Evolutionary conservation across 2,797 vertebrate genomes (phyloP).

Genomic region (Pangasius mekongensis): DNA sequence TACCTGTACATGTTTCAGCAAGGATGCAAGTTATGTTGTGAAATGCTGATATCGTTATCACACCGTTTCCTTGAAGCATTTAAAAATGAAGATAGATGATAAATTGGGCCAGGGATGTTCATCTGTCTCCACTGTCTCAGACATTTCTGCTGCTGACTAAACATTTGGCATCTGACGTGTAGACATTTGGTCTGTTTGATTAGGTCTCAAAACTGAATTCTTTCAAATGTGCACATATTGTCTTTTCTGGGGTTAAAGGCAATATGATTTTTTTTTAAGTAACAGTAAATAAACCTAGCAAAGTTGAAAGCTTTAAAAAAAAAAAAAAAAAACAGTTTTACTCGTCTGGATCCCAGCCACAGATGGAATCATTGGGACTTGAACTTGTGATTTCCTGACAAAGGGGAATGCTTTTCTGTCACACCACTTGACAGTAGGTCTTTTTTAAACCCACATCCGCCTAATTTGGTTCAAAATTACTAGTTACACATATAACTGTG

Average conservation of each 20-base stretch:
- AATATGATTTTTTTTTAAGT: not conserved
- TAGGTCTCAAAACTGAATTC: not conserved
- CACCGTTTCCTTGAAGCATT: not conserved
- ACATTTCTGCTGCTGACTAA: not conserved
- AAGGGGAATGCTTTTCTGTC: not conserved
- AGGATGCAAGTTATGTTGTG: not conserved
- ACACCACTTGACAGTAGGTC: not conserved
- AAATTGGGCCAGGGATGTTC: not conserved
- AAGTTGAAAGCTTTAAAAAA: no score
- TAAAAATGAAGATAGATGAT: not conserved
- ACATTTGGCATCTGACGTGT: not conserved
- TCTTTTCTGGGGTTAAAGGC: not conserved
- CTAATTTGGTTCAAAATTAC: not conserved
- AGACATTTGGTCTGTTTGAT: not conserved
- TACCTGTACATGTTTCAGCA: not conserved
- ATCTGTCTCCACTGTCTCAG: not conserved
- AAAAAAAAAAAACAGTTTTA: not conserved
- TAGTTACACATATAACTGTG: not conserved
- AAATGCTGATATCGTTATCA: not conserved
- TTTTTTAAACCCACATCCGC: not conserved
- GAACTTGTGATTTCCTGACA: not conserved
- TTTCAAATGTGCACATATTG: not conserved
- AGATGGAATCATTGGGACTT: not conserved
- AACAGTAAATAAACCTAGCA: not conserved
- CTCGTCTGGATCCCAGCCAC: not conserved